Percentiles rank a stretch among this genome's conserved stretches.
Conservation (phyloP, 2,888 invertebrate species). For the Neria commutata region DNA sequence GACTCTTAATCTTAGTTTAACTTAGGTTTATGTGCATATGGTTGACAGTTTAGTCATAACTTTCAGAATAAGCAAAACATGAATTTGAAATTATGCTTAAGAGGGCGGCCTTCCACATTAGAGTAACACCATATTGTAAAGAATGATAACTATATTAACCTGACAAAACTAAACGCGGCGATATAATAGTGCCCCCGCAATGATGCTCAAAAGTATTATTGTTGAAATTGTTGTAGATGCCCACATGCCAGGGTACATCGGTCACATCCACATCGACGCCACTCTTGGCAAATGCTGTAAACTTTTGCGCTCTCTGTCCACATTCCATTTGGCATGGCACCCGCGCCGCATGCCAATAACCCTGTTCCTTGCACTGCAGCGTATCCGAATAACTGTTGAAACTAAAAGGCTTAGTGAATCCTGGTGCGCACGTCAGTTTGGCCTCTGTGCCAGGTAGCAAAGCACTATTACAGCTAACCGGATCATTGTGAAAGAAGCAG, state of each 20-base stretch:
- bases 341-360: slow-evolving; percentile 42
- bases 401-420: not conserved
- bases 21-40: too few relatives aligned
- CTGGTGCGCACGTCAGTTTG: slow-evolving; percentile 1
- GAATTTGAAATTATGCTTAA: too few relatives aligned
- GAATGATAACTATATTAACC: slow-evolving; percentile 22
- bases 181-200: slow-evolving; percentile 38
- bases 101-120: too few relatives aligned
- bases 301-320: slow-evolving; percentile 31
- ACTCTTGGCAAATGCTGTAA: slow-evolving; percentile 23
- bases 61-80: too few relatives aligned
- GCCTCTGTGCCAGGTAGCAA: slow-evolving; percentile 33
- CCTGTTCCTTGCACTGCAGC: slow-evolving; percentile 39
- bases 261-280: slow-evolving; percentile 25
- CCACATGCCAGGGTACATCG: slow-evolving; percentile 38
- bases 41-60: too few relatives aligned
- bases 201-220: slow-evolving; percentile 15
- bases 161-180: slow-evolving; percentile 31
- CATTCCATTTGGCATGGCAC: slow-evolving; percentile 41
- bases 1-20: too few relatives aligned
- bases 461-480: slow-evolving; percentile 24
- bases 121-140: not conserved
- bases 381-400: too few relatives aligned
- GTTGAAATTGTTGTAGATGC: slow-evolving; percentile 18
- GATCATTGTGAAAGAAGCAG: slow-evolving; percentile 19